These are phyloP conservation scores for Ameiurus melas DNA, from an alignment of 2,113 vertebrate genomes.

Conservation along the genomic window DNA sequence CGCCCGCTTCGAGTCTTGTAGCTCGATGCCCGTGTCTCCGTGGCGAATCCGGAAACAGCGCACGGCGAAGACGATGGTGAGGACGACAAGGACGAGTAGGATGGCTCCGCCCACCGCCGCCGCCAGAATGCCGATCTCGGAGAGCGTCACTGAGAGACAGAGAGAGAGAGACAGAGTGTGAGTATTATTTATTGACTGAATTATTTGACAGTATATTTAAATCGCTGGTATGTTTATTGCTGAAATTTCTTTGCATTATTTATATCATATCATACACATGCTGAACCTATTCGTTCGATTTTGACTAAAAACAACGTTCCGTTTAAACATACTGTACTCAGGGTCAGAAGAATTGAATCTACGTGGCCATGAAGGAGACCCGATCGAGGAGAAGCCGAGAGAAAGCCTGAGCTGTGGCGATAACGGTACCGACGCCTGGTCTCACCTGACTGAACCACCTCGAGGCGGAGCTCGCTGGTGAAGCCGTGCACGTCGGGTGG, in stretches of 20 bases:
- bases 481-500: slow-evolving; percentile 81
- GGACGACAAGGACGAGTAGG: slow-evolving; percentile 73
- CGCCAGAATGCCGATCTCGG: slow-evolving; percentile 83
- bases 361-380: not conserved
- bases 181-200: no score
- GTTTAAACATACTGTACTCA: not conserved
- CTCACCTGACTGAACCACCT: slow-evolving; percentile 75
- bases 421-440: not conserved
- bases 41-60: slow-evolving; percentile 63
- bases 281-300: no score
- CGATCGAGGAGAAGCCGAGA: not conserved
- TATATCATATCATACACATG: no score
- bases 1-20: slow-evolving; percentile 57
- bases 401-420: not conserved
- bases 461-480: slow-evolving; percentile 76
- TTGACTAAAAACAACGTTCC: no score
- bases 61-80: slow-evolving; percentile 68
- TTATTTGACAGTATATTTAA: no score
- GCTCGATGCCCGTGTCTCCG: slow-evolving; percentile 52
- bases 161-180: no score
- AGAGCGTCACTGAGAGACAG: slow-evolving; percentile 71
- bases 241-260: no score
- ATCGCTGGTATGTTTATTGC: no score
- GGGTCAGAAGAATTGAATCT: not conserved
- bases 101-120: slow-evolving; percentile 78